Evolutionary conservation across 2,888 invertebrate genomes (phyloP), one percentile per base, ranked within the genome.

Genomic region (Cordylochernes scorpioides): DNA sequence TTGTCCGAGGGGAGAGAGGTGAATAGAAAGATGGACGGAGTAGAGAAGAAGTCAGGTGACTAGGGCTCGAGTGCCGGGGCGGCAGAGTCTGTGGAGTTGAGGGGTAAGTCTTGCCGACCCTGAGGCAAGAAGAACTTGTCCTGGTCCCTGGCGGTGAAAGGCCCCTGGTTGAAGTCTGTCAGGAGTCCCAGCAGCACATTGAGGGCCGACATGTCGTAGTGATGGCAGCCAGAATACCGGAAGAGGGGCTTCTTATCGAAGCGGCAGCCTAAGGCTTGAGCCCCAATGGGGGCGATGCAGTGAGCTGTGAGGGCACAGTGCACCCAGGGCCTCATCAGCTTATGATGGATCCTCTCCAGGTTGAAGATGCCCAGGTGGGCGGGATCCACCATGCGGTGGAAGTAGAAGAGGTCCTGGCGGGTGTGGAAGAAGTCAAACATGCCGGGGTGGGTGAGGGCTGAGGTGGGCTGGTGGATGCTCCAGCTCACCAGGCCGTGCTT

Each of bases 381-480:
- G 29, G 72, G 66, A 52, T 71, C 69, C 42, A 84, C 67, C 68
- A 84, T 75, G 49, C 74, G 68, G 47, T 82, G 67, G 57, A 88
- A 88, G 44, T 71, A 68, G 55, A 77, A 88, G 53, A 71, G 70
- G 43, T 80, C 75, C 19, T 67, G 65, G 42, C 66, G 62, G 16
- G 75, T 74, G 53, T 71, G 71, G 58, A 88, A 75, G 57, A 74
- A 84, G 47, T 71, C 68, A 55, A 86, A 86, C 84, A 86, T 86
- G 60, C 78, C 75, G 44, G 82, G 80, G 60, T 88, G 86, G 26
- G 86, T 86, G 34, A 82, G 64, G 32, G 78, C 71, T 13, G 84
- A 78, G 30, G 84, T 82, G 10, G 86, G 77, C 44, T 75, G 72
- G 44, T 68, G 66, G 28, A 72, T 68, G 43, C 69, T 68, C 78